These are phyloP conservation scores for Paradisaea rubra DNA, from an alignment of 2,113 vertebrate genomes.

Conservation along the genomic window DNA sequence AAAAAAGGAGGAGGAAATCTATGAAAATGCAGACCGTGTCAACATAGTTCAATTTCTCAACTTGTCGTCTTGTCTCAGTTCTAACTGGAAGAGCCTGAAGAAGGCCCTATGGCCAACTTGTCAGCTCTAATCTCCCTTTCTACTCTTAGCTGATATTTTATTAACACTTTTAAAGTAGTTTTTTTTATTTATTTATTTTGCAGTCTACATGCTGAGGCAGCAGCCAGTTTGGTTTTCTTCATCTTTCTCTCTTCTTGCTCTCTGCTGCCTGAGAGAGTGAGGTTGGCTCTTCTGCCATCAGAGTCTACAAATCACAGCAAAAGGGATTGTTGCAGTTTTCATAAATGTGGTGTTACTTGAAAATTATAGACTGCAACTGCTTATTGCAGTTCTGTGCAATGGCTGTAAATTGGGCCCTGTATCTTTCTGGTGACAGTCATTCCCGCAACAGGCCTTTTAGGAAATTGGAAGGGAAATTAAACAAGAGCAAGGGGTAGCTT, in stretches of 20 bases:
- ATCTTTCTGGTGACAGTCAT: constrained; percentile 5
- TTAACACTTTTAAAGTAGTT: constrained; percentile 32
- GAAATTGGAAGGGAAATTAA: constrained; percentile 43
- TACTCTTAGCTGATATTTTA: constrained; percentile 36
- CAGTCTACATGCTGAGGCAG: constrained; percentile 42
- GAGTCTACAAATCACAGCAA: neutral
- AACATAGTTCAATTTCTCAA: constrained; percentile 25
- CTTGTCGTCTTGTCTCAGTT: constrained; percentile 40
- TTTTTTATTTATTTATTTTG: constrained; percentile 18
- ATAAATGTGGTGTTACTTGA: constrained; percentile 11
- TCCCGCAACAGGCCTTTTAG: constrained; percentile 42
- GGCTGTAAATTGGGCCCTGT: constrained; percentile 11
- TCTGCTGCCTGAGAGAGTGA: neutral
- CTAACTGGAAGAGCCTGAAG: constrained; percentile 36
- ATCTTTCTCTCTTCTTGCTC: neutral
- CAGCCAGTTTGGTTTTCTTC: constrained; percentile 35
- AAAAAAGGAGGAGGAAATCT: neutral
- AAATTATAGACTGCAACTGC: constrained; percentile 21
- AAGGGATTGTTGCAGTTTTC: constrained; percentile 32
- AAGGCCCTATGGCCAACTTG: constrained; percentile 60
- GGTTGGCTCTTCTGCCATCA: constrained; percentile 25
- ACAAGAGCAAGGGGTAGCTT: constrained; percentile 48
- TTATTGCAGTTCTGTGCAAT: neutral
- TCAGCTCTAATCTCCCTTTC: constrained; percentile 64
- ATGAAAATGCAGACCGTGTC: constrained; percentile 17